Evolutionary conservation across 2,888 invertebrate species (phyloP).

Genomic region (Tridacna crocea): DNA sequence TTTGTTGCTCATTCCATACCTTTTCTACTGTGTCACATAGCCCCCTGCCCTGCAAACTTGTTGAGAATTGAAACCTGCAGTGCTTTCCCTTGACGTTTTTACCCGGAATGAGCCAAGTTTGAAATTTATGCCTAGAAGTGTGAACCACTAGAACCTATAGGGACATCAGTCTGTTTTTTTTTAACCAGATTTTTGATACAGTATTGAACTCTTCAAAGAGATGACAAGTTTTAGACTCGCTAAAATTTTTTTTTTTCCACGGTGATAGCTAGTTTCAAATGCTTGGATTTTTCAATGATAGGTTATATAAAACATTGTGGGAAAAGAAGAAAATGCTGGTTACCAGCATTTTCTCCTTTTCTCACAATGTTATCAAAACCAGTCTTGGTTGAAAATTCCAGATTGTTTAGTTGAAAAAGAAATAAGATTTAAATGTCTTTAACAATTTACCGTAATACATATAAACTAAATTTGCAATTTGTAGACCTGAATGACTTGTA

Average conservation of each 20-base stretch:
- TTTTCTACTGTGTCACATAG: background rate
- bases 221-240: too few species aligned
- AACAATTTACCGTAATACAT: too few species aligned
- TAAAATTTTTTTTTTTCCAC: too few species aligned
- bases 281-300: too few species aligned
- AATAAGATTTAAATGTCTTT: too few species aligned
- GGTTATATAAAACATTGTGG: too few species aligned
- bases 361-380: background rate
- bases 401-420: background rate
- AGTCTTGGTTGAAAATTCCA: background rate
- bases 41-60: background rate
- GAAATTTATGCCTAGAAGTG: conserved; percentile 16
- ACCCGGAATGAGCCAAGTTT: conserved; percentile 3
- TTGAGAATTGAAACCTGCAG: background rate
- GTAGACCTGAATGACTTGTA: too few species aligned
- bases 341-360: background rate
- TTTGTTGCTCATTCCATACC: background rate
- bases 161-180: too few species aligned
- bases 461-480: too few species aligned
- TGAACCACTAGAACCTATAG: conserved; percentile 6
- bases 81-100: background rate
- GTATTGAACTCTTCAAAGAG: too few species aligned
- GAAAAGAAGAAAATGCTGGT: background rate
- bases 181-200: too few species aligned
- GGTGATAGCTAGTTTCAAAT: too few species aligned